phyloP scores from a whole-genome alignment of 2,113 vertebrate species.

The Toxotes chatareus region DNA sequence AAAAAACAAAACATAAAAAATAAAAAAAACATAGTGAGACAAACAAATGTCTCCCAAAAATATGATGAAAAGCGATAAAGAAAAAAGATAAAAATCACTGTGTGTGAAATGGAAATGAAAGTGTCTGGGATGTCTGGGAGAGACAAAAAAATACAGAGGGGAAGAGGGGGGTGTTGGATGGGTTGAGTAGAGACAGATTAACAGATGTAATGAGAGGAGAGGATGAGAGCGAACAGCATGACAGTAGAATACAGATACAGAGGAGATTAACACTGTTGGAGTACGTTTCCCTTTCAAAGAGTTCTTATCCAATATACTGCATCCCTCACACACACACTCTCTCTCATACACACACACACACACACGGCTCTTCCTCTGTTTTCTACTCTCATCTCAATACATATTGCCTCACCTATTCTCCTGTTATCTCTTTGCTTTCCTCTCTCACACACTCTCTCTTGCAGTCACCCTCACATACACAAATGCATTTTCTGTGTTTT shows the following conservation, averaged over 20 bases:
- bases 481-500: not conserved
- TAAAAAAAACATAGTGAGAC: slow-evolving; percentile 10
- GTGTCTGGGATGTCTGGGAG: slow-evolving; percentile 41
- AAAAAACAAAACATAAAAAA: not conserved
- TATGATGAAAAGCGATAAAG: slow-evolving; percentile 37
- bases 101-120: slow-evolving; percentile 75
- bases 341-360: slow-evolving; percentile 23
- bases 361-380: slow-evolving; percentile 10
- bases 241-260: slow-evolving; percentile 76
- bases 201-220: slow-evolving; percentile 75
- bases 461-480: not conserved
- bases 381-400: slow-evolving; percentile 55
- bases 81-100: slow-evolving; percentile 51
- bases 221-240: slow-evolving; percentile 70
- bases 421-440: slow-evolving; percentile 27
- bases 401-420: slow-evolving; percentile 44
- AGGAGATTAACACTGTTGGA: slow-evolving; percentile 75
- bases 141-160: not conserved
- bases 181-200: slow-evolving; percentile 70
- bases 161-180: not conserved
- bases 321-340: slow-evolving; percentile 45
- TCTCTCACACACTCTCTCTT: not conserved
- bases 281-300: slow-evolving; percentile 74
- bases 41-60: slow-evolving; percentile 44
- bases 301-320: slow-evolving; percentile 64